phyloP scores from a whole-genome alignment of 2,888 invertebrate species.

The Sesamia inferens region DNA sequence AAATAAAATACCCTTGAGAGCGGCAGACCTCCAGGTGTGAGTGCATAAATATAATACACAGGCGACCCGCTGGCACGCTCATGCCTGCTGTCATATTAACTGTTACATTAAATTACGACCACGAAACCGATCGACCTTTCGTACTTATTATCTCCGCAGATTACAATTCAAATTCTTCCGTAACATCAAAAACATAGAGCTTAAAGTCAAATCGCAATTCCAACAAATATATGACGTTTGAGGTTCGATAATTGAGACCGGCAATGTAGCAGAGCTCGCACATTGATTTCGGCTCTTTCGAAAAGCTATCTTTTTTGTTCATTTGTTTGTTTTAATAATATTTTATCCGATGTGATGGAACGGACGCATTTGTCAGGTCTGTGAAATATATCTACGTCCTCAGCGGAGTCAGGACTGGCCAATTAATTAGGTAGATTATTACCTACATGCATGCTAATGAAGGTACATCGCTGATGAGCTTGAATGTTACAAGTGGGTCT shows the following conservation, averaged over 20 bases:
- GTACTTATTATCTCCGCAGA: slow-evolving; percentile 78
- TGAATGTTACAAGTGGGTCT: slow-evolving; percentile 39
- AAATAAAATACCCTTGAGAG: slow-evolving; percentile 83
- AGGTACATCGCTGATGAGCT: slow-evolving; percentile 79
- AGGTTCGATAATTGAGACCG: slow-evolving; percentile 62
- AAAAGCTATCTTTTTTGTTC: slow-evolving; percentile 88
- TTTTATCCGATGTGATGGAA: slow-evolving; percentile 89
- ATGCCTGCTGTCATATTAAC: slow-evolving; percentile 90
- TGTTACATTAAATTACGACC: slow-evolving; percentile 90
- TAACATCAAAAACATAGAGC: slow-evolving; percentile 45
- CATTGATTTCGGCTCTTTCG: slow-evolving; percentile 90
- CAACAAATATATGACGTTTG: slow-evolving; percentile 64
- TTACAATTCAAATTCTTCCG: slow-evolving; percentile 65
- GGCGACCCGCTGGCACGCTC: slow-evolving; percentile 89
- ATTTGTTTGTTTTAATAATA: slow-evolving; percentile 90
- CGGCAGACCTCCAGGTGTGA: slow-evolving; percentile 89
- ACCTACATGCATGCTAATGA: slow-evolving; percentile 84
- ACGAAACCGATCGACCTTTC: slow-evolving; percentile 83
- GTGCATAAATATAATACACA: slow-evolving; percentile 88
- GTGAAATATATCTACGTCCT: slow-evolving; percentile 85
- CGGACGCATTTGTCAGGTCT: slow-evolving; percentile 88
- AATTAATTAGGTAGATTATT: slow-evolving; percentile 85
- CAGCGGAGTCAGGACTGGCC: slow-evolving; percentile 77
- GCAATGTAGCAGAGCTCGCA: slow-evolving; percentile 86
- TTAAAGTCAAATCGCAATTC: slow-evolving; percentile 43